These are phyloP conservation scores for Myzus persicae DNA, from an alignment of 1,140 invertebrate genomes.

Conservation along the genomic window DNA sequence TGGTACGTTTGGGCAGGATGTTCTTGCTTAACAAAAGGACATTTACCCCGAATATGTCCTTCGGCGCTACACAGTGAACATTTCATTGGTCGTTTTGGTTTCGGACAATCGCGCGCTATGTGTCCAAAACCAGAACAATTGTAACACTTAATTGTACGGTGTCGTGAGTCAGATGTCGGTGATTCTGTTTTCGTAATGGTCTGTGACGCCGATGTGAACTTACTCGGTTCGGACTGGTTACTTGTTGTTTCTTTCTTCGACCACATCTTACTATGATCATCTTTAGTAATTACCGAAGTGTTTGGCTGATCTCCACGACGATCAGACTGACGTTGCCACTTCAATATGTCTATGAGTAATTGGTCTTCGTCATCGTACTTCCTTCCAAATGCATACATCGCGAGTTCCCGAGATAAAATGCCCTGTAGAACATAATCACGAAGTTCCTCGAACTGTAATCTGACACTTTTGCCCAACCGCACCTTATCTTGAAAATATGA, in stretches of 20 bases:
- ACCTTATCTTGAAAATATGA: constrained; percentile 12
- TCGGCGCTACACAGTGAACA: background rate
- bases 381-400: background rate
- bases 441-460: background rate
- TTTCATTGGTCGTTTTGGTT: background rate
- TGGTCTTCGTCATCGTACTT: background rate
- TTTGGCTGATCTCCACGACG: too few relatives aligned
- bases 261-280: too few relatives aligned
- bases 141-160: background rate
- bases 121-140: background rate
- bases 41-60: background rate
- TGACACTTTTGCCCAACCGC: background rate
- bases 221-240: background rate
- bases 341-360: background rate
- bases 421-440: background rate
- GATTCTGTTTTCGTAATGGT: background rate
- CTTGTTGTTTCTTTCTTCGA: background rate
- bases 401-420: background rate
- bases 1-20: too few relatives aligned
- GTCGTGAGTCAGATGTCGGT: background rate
- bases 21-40: background rate
- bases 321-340: background rate
- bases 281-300: too few relatives aligned
- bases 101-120: background rate
- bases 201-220: background rate